Conservation (phyloP, 2,113 vertebrate species). For the Diadophis punctatus region DNA sequence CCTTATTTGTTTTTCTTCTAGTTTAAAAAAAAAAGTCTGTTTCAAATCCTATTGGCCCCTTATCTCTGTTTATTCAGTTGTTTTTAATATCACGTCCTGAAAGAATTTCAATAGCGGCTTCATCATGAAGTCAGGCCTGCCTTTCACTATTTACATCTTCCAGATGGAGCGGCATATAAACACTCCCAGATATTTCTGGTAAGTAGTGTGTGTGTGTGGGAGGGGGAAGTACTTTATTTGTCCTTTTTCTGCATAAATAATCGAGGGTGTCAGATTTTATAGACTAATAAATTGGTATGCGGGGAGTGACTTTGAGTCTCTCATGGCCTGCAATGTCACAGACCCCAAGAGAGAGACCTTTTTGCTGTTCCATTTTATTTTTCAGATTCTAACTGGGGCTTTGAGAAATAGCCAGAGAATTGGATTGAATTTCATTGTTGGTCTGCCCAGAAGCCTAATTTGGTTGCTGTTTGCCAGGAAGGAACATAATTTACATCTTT, state of each 20-base stretch:
- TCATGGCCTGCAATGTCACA: slow-evolving; percentile 68
- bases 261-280: slow-evolving; percentile 84
- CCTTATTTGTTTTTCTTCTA: slow-evolving; percentile 70
- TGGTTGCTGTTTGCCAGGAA: slow-evolving; percentile 68
- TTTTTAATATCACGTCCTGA: slow-evolving; percentile 99
- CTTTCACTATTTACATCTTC: slow-evolving; percentile 91
- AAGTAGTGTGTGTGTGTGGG: slow-evolving; percentile 70
- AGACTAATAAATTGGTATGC: slow-evolving; percentile 78
- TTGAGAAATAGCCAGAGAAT: slow-evolving; percentile 67
- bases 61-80: slow-evolving; percentile 99
- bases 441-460: slow-evolving; percentile 73
- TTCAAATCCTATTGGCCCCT: slow-evolving; percentile 97
- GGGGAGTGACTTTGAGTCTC: slow-evolving; percentile 71
- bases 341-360: slow-evolving; percentile 63
- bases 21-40: slow-evolving; percentile 76
- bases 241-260: slow-evolving; percentile 83
- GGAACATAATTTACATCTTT: slow-evolving; percentile 74
- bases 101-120: slow-evolving; percentile 99
- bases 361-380: slow-evolving; percentile 42
- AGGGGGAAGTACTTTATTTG: slow-evolving; percentile 85
- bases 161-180: slow-evolving; percentile 90
- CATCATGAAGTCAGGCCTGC: slow-evolving; percentile 98
- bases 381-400: slow-evolving; percentile 65
- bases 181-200: slow-evolving; percentile 79
- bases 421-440: slow-evolving; percentile 78